Evolutionary conservation across 1,140 invertebrate species (phyloP), one percentile per base, ranked within the genome.

Genomic region (Rhizoglyphus robini): DNA sequence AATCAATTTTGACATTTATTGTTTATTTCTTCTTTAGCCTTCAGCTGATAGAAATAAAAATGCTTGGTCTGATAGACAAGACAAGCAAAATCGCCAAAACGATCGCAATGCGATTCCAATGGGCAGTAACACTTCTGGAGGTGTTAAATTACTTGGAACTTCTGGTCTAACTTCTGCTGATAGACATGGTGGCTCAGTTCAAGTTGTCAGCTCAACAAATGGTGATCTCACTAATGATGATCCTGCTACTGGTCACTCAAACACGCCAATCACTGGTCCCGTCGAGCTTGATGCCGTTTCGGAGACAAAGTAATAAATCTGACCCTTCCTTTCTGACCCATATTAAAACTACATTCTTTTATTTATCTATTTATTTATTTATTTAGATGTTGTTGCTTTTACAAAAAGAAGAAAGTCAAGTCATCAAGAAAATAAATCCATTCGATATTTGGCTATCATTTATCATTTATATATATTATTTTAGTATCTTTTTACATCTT

Each of bases 121-220:
- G 58, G 27, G 58, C 30, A 60, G 27, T 60, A 60, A 15, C 15
- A 60, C 31, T 13, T 23, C 23, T 3, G 57, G 65, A 20, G 57
- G 29, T 51, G 41, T 54, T 4, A 62, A 61, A 57, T 48, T 61
- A 13, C 30, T 66, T 18, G 63, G 63, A 25, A 58, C 18, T 38
- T 60, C 58, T 41, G 31, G 54, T 58, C 54, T 68, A 49, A 60
- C 67, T 54, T 65, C 69, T 27, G 68, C 67, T 63, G 68, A 71
- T 67, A 58, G 69, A 30, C 65, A 68, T 57, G 65, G 65, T 31
- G 69, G 70, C 68, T 79, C 73, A 58, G 78, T 81, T 8, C 81
- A 96, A 88, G 92, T 97, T 81, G 90, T 96, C 69, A 94, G 89
- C 76, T 96, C 92, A 68, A 95, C 91, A 64, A 96, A 96, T 79